Evolutionary conservation across 2,888 invertebrate species (phyloP).

Genomic region (Lasioglossum vierecki): DNA sequence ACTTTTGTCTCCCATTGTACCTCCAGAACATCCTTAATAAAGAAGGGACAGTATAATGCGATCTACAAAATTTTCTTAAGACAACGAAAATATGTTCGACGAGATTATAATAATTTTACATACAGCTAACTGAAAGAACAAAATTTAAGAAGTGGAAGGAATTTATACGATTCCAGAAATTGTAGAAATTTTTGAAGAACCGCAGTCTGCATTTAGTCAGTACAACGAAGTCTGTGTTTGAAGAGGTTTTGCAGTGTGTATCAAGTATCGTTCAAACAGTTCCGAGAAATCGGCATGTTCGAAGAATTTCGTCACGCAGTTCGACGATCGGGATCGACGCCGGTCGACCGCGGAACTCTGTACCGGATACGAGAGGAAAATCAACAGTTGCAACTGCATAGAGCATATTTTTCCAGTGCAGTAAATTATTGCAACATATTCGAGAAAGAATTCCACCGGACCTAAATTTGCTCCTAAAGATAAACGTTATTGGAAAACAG

Average conservation of each 20-base stretch:
- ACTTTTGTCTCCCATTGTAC: too few species aligned
- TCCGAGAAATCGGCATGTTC: neutral
- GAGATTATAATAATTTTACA: neutral
- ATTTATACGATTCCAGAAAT: neutral
- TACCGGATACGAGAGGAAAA: slow-evolving; percentile 17
- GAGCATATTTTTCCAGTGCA: neutral
- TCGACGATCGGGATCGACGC: slow-evolving; percentile 32
- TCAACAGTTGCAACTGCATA: neutral
- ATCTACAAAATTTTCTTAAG: neutral
- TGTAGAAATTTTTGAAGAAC: neutral
- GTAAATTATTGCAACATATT: neutral
- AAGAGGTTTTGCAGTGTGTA: neutral
- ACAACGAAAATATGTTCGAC: neutral
- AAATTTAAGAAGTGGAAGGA: neutral
- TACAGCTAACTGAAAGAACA: neutral
- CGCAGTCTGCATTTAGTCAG: neutral
- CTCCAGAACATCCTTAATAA: neutral
- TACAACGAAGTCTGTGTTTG: neutral
- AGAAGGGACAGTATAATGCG: neutral
- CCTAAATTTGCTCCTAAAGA: neutral
- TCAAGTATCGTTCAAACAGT: neutral
- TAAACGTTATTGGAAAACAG: neutral
- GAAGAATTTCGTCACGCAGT: slow-evolving; percentile 37
- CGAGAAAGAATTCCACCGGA: neutral
- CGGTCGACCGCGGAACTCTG: slow-evolving; percentile 23